A percentile compares a stretch with the other conserved stretches of the same genome.
These are phyloP conservation scores for Mallotus villosus DNA, from an alignment of 2,797 vertebrate genomes.

Conservation along the genomic window DNA sequence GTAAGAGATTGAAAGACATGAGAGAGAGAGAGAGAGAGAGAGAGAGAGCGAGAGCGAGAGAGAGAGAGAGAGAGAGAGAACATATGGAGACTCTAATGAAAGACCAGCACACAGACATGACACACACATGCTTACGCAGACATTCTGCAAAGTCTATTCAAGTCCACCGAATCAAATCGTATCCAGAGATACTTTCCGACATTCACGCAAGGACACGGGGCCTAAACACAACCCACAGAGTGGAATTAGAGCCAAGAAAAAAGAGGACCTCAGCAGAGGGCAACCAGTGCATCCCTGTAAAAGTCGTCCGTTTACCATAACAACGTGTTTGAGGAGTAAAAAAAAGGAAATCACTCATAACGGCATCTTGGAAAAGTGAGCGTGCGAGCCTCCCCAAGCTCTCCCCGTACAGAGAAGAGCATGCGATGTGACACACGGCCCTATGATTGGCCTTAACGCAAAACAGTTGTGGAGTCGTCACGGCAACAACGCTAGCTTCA, in stretches of 20 bases:
- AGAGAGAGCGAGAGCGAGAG: not conserved
- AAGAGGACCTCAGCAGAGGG: not conserved
- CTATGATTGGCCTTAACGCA: conserved; percentile 28
- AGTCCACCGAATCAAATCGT: not conserved
- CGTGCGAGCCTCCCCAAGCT: not conserved
- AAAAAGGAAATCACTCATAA: conserved; percentile 4
- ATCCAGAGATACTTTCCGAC: not conserved
- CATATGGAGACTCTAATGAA: not conserved
- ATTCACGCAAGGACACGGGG: not conserved
- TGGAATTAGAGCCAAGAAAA: not conserved
- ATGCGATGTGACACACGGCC: conserved; percentile 8
- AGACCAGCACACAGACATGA: conserved; percentile 5
- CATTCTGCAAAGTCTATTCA: not conserved
- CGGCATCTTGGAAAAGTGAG: conserved; percentile 14
- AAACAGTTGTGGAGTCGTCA: conserved; percentile 22
- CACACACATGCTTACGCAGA: not conserved
- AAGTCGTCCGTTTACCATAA: not conserved
- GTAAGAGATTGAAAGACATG: not conserved
- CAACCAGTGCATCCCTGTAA: not conserved
- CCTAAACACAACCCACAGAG: not conserved
- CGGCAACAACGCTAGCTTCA: not conserved
- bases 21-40: not conserved
- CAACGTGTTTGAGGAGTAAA: not conserved
- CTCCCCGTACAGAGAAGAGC: conserved; percentile 8
- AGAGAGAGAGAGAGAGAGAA: not conserved